Evolutionary conservation across 2,113 vertebrate species (phyloP), one percentile per base, ranked within the genome.

Genomic region (Carassius gibelio): DNA sequence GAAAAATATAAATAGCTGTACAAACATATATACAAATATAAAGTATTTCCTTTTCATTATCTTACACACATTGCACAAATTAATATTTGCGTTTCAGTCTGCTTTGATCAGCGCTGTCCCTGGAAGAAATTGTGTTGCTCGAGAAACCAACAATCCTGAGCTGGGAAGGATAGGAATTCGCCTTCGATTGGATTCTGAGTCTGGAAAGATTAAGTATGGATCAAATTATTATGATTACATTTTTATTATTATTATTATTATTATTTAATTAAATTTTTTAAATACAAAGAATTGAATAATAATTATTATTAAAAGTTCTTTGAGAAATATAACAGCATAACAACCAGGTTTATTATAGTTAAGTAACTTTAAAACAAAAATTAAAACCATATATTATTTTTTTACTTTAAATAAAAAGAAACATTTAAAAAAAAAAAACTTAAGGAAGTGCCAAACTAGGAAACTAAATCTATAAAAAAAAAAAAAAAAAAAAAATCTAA

Each of bases 1-100:
- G 13, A 88, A 83, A 88, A 86, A 84, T 79, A 89, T 89, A 89
- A 85, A 89, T 87, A 87, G 14, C 8, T 8, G 78, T 85, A 82
- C 75, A 75, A 59, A 87, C 75, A 23, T 82, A 87, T 89, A 55
- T 74, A 84, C 85, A 88, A 72, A 17, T 30, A 61, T 75, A 69
- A 74, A 81, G 4, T 82, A 4, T 76, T 76, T 55, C 0, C 30
- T 52, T 52, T 76, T 52, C 48, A 48, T 81, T 62, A 69, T 30
- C 19, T 38, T 26, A 66, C 38, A 81, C 10, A 17, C n/a, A 64
- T 78, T 74, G 62, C 5, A 72, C n/a, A 71, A 61, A 72, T 61
- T 26, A 48, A 38, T 26, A 17, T 42, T 8, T n/a, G 3, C 36
- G 30, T 26, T 75, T 61, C 26, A 42, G 34, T 64, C 64, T 4